These are phyloP conservation scores for Micrasema minimum DNA, from an alignment of 1,140 invertebrate species.

Conservation along the genomic window DNA sequence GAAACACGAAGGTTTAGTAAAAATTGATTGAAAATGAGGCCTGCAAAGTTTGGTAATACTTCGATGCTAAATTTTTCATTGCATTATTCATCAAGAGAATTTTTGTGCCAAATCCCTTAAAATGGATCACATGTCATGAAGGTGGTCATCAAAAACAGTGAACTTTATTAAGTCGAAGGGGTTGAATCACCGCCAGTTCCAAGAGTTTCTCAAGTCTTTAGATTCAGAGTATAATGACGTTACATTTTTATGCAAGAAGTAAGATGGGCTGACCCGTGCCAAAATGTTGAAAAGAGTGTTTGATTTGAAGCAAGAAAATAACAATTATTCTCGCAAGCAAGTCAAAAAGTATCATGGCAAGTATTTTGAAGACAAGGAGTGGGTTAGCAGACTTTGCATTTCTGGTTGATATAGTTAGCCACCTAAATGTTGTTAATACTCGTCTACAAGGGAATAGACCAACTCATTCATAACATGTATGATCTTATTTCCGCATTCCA, in stretches of 20 bases:
- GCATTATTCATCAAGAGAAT: constrained; percentile 54
- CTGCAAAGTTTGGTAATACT: constrained; percentile 35
- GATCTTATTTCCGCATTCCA: constrained; percentile 36
- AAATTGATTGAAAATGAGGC: constrained; percentile 51
- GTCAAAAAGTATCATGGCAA: too few species aligned
- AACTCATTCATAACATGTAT: constrained; percentile 35
- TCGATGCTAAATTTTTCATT: constrained; percentile 41
- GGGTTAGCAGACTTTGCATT: constrained; percentile 41
- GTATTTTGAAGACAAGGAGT: constrained; percentile 3
- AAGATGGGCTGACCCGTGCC: constrained; percentile 55
- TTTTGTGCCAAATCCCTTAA: constrained; percentile 53
- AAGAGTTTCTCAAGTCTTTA: constrained; percentile 56
- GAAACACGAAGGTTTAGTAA: constrained; percentile 52
- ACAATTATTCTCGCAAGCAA: too few species aligned
- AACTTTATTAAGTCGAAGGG: constrained; percentile 56
- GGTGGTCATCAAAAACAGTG: constrained; percentile 54
- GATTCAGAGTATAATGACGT: constrained; percentile 56
- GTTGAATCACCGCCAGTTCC: constrained; percentile 57
- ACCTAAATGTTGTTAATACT: constrained; percentile 35
- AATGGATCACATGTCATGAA: constrained; percentile 57
- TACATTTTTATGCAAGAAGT: constrained; percentile 54
- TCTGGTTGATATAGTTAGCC: constrained; percentile 36
- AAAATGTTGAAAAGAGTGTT: constrained; percentile 53
- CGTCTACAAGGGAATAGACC: constrained; percentile 30
- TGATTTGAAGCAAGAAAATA: constrained; percentile 3